Percentiles rank a stretch among this genome's conserved stretches.
Conservation (phyloP, 2,113 vertebrate genomes). For the Raja brachyura region DNA sequence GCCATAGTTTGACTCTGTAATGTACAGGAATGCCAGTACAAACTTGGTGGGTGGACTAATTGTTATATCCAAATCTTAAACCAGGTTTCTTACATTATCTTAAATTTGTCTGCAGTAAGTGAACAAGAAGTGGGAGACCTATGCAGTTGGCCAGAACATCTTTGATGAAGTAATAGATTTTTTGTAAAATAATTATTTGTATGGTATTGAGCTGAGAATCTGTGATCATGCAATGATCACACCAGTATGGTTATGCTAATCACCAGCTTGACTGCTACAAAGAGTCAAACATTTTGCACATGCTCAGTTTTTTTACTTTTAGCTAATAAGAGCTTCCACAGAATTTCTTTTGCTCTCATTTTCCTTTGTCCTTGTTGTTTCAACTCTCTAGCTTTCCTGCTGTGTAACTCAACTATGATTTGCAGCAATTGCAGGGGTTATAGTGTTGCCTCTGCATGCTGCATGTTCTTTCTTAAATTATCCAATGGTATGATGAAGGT, state of each 20-base stretch:
- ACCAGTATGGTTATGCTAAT: background rate
- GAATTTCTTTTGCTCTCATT: background rate
- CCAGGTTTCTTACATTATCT: background rate
- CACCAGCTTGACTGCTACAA: background rate
- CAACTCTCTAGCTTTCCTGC: conserved; percentile 5
- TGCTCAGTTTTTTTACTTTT: conserved; percentile 1
- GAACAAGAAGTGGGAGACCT: background rate
- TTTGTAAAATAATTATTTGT: background rate
- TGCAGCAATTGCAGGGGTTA: background rate
- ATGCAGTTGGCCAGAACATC: background rate
- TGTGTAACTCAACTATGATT: background rate
- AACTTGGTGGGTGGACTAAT: background rate
- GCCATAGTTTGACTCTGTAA: conserved; percentile 48
- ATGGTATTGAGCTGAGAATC: background rate
- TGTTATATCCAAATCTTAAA: background rate
- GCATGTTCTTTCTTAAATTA: background rate
- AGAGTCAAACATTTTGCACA: conserved; percentile 21
- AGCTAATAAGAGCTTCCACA: background rate
- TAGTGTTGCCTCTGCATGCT: background rate
- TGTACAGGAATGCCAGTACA: background rate
- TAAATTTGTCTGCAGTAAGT: background rate
- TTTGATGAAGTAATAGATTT: background rate
- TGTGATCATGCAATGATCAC: background rate
- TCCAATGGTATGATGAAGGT: background rate
- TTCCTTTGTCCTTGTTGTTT: conserved; percentile 3